Conservation (phyloP, 2,113 vertebrate genomes). For the Pomatorhinus ruficollis region DNA sequence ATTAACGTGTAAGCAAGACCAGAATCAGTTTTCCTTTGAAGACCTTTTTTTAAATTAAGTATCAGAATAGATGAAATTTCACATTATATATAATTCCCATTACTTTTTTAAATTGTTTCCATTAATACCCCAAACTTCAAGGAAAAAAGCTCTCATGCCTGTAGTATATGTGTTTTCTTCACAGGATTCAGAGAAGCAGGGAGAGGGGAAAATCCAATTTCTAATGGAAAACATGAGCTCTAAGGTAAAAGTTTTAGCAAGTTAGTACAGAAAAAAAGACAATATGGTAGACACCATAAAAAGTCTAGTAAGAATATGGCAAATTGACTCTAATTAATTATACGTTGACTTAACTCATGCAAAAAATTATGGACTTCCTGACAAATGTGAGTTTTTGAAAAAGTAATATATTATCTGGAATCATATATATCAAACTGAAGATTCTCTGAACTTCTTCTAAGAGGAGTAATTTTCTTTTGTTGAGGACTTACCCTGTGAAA, state of each 20-base stretch:
- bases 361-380: not conserved
- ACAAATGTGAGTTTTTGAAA: not conserved
- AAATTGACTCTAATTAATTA: not conserved
- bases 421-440: not conserved
- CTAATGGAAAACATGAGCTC: not conserved
- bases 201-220: not conserved
- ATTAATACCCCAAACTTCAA: not conserved
- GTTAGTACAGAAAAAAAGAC: not conserved
- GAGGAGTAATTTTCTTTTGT: not conserved
- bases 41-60: not conserved
- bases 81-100: not conserved
- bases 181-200: not conserved
- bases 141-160: fast-evolving
- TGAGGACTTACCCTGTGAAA: not conserved
- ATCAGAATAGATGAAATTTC: not conserved
- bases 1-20: not conserved
- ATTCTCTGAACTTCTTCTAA: not conserved
- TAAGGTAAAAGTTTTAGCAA: not conserved
- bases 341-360: not conserved
- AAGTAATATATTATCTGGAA: not conserved
- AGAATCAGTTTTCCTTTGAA: not conserved
- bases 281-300: not conserved
- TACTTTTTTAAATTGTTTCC: not conserved
- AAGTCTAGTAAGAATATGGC: not conserved
- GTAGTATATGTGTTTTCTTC: not conserved